Conservation (phyloP, 1,140 invertebrate genomes). For the Hycleus phaleratus region DNA sequence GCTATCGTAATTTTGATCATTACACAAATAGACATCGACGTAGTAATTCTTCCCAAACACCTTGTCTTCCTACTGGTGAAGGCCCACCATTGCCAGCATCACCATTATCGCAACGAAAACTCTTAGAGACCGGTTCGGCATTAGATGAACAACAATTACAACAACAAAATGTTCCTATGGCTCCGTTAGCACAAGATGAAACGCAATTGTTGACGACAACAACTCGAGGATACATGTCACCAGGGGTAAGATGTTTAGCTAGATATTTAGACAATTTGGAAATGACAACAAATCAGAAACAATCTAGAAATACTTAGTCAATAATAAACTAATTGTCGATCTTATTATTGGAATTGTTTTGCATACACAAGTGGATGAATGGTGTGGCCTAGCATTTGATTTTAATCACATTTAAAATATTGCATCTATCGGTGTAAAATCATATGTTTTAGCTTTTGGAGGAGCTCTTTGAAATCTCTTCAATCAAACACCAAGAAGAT, state of each 20-base stretch:
- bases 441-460: no score
- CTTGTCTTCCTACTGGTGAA: conserved; percentile 48
- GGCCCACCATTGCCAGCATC: conserved; percentile 41
- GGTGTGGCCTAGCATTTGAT: no score
- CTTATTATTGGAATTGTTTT: background rate
- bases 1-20: conserved; percentile 81
- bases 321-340: no score
- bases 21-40: conserved; percentile 53
- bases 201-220: conserved; percentile 33
- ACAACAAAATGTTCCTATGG: conserved; percentile 16
- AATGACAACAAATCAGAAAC: no score
- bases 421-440: no score
- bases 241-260: conserved; percentile 30
- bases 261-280: background rate
- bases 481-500: no score
- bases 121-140: conserved; percentile 36
- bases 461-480: no score
- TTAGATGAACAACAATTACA: conserved; percentile 21
- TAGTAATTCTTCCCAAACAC: conserved; percentile 51
- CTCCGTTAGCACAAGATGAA: conserved; percentile 38
- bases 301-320: background rate
- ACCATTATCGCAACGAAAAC: conserved; percentile 40
- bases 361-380: background rate
- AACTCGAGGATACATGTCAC: conserved; percentile 35
- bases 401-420: no score